phyloP scores from a whole-genome alignment of 2,797 vertebrate species.

The Petrocephalus sullivani region DNA sequence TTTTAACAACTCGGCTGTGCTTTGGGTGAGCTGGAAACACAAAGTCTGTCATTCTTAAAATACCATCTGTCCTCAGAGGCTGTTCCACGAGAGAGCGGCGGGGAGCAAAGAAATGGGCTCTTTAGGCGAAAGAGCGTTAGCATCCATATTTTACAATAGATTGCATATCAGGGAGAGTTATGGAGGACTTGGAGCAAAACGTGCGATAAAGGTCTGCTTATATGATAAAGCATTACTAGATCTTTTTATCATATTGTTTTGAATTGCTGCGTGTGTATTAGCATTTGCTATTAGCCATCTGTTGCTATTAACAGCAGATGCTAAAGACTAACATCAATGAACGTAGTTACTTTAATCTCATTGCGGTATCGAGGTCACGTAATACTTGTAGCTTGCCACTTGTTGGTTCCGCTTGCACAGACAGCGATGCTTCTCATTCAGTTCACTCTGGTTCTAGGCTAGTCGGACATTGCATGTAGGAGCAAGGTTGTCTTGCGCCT shows the following conservation, averaged over 20 bases:
- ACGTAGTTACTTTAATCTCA: not conserved
- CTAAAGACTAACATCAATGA: not conserved
- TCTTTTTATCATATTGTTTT: not conserved
- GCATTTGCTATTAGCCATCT: not conserved
- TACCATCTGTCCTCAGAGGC: conserved; percentile 44
- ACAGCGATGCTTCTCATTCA: not conserved
- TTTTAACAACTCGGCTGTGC: conserved; percentile 55
- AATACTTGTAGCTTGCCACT: not conserved
- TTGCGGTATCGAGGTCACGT: not conserved
- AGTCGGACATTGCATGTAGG: not conserved
- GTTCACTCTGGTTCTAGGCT: not conserved
- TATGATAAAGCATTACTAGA: not conserved
- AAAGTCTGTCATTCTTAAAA: conserved; percentile 51
- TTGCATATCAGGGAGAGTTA: not conserved
- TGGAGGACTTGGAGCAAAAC: not conserved
- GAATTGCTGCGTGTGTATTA: not conserved
- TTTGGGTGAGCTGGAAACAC: conserved; percentile 41
- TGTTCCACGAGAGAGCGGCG: conserved; percentile 52
- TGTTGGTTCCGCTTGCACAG: not conserved
- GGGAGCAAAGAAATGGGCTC: not conserved
- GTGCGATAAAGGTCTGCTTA: not conserved
- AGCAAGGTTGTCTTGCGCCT: not conserved
- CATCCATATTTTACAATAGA: not conserved
- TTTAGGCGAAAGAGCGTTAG: not conserved
- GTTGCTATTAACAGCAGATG: not conserved